Percentiles rank a stretch among this genome's conserved stretches.
These are phyloP conservation scores for Sebastolobus altivelis DNA, from an alignment of 2,797 vertebrate genomes.

Conservation along the genomic window DNA sequence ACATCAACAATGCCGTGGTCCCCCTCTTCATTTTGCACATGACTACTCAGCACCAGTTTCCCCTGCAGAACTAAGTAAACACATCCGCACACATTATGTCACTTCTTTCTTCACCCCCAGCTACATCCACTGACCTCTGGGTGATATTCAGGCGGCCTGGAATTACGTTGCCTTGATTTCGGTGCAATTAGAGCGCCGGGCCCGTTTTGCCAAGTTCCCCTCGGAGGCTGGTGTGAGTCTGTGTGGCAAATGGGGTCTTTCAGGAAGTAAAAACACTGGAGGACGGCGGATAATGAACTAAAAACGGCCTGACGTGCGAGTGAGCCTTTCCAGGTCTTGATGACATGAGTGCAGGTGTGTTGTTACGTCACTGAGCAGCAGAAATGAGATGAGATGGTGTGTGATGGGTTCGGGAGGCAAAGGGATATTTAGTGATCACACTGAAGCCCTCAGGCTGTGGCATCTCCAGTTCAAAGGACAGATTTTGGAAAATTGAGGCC, in stretches of 20 bases:
- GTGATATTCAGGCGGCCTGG: slow-evolving; percentile 40
- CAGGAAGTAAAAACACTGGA: slow-evolving; percentile 26
- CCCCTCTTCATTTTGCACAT: slow-evolving; percentile 14
- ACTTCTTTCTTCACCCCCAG: slow-evolving; percentile 22
- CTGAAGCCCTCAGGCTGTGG: slow-evolving; percentile 36
- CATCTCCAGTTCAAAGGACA: slow-evolving; percentile 66
- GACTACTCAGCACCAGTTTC: slow-evolving; percentile 13
- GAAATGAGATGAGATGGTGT: slow-evolving; percentile 22
- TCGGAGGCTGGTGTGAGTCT: slow-evolving; percentile 25
- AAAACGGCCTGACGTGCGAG: slow-evolving; percentile 38
- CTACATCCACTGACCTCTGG: slow-evolving; percentile 34
- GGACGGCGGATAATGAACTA: slow-evolving; percentile 48
- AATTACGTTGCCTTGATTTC: slow-evolving; percentile 40
- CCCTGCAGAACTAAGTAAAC: slow-evolving; percentile 15
- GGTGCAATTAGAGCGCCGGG: slow-evolving; percentile 46
- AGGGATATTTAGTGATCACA: slow-evolving; percentile 24
- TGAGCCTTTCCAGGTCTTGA: slow-evolving; percentile 56
- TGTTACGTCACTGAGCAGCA: slow-evolving; percentile 23
- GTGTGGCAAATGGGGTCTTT: slow-evolving; percentile 24
- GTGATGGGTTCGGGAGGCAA: background rate
- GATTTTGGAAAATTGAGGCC: slow-evolving; percentile 57
- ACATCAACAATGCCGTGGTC: background rate
- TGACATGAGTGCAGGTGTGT: slow-evolving; percentile 59
- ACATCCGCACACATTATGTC: slow-evolving; percentile 36
- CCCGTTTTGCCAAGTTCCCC: slow-evolving; percentile 26